These are phyloP conservation scores for Delia radicum DNA, from an alignment of 1,140 invertebrate genomes.

Conservation along the genomic window DNA sequence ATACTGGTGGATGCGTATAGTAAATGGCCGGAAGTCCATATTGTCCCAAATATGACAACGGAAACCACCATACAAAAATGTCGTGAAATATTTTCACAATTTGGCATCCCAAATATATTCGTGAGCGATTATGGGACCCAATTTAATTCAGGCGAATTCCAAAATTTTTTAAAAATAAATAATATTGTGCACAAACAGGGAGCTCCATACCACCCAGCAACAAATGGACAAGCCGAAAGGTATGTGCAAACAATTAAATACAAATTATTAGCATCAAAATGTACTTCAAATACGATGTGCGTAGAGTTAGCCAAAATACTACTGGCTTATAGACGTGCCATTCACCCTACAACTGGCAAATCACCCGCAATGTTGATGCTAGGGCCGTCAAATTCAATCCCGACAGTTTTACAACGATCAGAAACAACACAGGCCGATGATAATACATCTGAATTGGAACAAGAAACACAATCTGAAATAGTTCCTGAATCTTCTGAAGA, in stretches of 20 bases:
- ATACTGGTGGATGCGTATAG: constrained; percentile 52
- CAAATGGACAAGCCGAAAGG: constrained; percentile 29
- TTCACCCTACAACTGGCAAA: constrained; percentile 27
- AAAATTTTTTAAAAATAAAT: constrained; percentile 25
- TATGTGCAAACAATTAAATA: constrained; percentile 12
- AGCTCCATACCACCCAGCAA: constrained; percentile 24
- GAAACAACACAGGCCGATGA: too few species aligned
- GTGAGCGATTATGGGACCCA: constrained; percentile 36
- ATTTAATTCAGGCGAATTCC: constrained; percentile 22
- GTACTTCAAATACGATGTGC: background rate
- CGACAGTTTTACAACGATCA: too few species aligned
- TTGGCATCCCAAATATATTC: constrained; percentile 24
- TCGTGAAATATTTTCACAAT: constrained; percentile 20
- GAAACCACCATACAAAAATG: constrained; percentile 22
- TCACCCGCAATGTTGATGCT: constrained; percentile 30
- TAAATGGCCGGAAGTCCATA: constrained; percentile 50
- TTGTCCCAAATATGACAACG: constrained; percentile 25
- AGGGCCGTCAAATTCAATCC: constrained; percentile 25
- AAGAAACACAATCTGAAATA: too few species aligned
- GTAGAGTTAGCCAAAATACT: constrained; percentile 17
- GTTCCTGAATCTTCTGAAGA: too few species aligned
- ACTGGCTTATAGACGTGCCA: constrained; percentile 26
- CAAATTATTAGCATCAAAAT: constrained; percentile 6
- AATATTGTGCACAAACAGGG: constrained; percentile 22
- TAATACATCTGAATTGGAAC: too few species aligned